Evolutionary conservation across 2,888 invertebrate species (phyloP), one percentile per base, ranked within the genome.

Genomic region (Lasioglossum zephyrum): DNA sequence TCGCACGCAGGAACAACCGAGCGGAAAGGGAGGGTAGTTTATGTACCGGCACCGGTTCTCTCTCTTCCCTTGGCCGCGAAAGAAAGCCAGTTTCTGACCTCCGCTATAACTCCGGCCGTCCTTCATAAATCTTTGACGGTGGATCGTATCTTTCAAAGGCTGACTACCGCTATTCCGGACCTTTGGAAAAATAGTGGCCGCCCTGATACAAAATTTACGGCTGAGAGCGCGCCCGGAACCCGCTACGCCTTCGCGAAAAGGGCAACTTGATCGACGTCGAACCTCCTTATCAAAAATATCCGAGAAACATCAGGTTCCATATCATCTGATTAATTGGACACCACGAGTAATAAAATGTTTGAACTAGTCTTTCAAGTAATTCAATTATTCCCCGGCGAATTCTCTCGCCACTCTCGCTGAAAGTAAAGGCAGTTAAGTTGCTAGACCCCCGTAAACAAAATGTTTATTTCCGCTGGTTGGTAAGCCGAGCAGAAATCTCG

Each of bases 21-120:
- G 66, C 36, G 36, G 18, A 11, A 31, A 18, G 31, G 73, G 18
- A 8, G 47, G 72, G 41, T 83, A 76, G 84, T 85, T 85, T 85
- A 85, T 85, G 73, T 85, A 85, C 79, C 60, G 22, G 77, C 31
- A 53, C 53, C 41, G 66, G 66, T 75, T 26, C 26, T 60, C 60
- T 60, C 60, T 60, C 60, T 66, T 69, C 36, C 6, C 44, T n/a
- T 57, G 57, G 60, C 72, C 79, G 73, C 79, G 70, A 77, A 86
- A 78, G 85, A 81, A 83, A 87, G 77, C 86, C 86, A 86, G 82
- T 86, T 82, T 86, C 86, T 87, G 77, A 87, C 86, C 86, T 87
- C 77, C 77, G 74, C 79, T 82, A 86, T 86, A 87, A 86, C 86
- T 82, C 69, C 63, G 73, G 73, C 70, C 77, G 77, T 72, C 86